A percentile compares a stretch with the other conserved stretches of the same genome.
phyloP scores from a whole-genome alignment of 2,113 vertebrate genomes.

The Laterallus jamaicensis region DNA sequence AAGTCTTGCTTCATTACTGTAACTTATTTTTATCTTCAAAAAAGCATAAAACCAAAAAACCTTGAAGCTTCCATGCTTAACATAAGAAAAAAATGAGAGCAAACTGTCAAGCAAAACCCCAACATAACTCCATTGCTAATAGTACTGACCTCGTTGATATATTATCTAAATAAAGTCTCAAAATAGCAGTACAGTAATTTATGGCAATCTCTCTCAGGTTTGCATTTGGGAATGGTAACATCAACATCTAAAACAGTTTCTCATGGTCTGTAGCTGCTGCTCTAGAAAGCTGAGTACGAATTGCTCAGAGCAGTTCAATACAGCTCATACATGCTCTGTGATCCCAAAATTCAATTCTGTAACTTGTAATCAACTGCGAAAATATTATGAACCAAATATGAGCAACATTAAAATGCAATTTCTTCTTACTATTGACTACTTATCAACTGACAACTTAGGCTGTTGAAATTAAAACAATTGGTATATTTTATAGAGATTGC shows the following conservation, averaged over 20 bases:
- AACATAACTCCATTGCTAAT: background rate
- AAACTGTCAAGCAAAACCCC: background rate
- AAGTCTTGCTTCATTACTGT: background rate
- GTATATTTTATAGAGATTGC: constrained; percentile 22
- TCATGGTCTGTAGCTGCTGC: background rate
- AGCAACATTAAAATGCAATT: constrained; percentile 65
- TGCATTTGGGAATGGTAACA: constrained; percentile 24
- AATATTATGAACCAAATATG: constrained; percentile 43
- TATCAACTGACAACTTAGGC: constrained; percentile 59
- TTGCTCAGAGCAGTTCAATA: constrained; percentile 16
- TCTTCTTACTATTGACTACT: constrained; percentile 58
- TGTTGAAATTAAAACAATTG: constrained; percentile 65
- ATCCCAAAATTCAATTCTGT: constrained; percentile 65
- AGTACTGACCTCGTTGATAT: background rate
- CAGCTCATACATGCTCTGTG: constrained; percentile 5
- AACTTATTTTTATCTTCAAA: background rate
- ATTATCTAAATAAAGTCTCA: background rate
- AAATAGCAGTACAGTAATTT: background rate
- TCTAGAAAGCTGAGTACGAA: constrained; percentile 22
- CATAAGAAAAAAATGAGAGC: background rate
- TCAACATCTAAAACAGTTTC: constrained; percentile 15
- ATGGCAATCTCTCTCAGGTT: constrained; percentile 21
- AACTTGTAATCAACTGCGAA: constrained; percentile 49
- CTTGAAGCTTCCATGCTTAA: background rate
- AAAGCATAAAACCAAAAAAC: background rate